Evolutionary conservation across 2,888 invertebrate genomes (phyloP).

Genomic region (Elaeidobius kamerunicus): DNA sequence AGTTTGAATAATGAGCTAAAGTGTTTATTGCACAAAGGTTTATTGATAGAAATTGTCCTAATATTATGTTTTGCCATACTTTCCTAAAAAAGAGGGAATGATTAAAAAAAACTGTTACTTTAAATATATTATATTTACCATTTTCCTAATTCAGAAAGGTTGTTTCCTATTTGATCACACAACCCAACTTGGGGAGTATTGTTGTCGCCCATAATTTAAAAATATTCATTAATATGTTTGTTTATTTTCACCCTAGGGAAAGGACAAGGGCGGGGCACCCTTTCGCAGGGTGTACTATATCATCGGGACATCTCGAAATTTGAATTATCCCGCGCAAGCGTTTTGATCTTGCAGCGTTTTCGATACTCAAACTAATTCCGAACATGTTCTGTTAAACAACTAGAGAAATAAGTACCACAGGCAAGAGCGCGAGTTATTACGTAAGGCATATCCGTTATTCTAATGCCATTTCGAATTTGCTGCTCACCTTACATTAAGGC

Average conservation of each 20-base stretch:
- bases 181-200: slow-evolving; percentile 47
- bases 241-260: slow-evolving; percentile 28
- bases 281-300: slow-evolving; percentile 5
- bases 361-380: too few species aligned
- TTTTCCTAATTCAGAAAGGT: slow-evolving; percentile 66
- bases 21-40: slow-evolving; percentile 76
- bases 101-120: slow-evolving; percentile 27
- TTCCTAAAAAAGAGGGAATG: slow-evolving; percentile 52
- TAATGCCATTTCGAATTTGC: too few species aligned
- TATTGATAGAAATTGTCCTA: slow-evolving; percentile 74
- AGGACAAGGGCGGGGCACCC: slow-evolving; percentile 41
- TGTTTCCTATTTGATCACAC: slow-evolving; percentile 65
- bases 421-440: too few species aligned
- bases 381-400: too few species aligned
- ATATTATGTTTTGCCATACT: slow-evolving; percentile 68
- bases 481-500: too few species aligned
- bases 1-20: slow-evolving; percentile 67
- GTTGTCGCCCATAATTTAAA: slow-evolving; percentile 41
- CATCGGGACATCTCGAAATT: slow-evolving; percentile 24
- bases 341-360: too few species aligned
- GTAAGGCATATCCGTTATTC: too few species aligned
- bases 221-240: slow-evolving; percentile 25
- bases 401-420: too few species aligned
- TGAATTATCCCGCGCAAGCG: slow-evolving; percentile 35
- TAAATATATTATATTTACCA: slow-evolving; percentile 52